Conservation (phyloP, 2,113 vertebrate species). For the Eleginops maclovinus region DNA sequence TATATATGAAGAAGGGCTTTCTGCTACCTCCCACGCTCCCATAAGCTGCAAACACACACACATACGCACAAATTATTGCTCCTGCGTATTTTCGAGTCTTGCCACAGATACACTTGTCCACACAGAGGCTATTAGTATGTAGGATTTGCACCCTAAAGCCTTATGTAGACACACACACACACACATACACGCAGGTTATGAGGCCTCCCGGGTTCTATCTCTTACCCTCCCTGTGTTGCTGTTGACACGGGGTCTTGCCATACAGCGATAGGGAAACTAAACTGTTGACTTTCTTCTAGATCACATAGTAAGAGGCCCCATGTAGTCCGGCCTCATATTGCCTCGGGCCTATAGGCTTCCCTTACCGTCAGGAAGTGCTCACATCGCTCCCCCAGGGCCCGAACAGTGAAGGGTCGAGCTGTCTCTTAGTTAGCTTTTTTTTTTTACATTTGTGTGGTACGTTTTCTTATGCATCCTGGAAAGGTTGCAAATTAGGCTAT, state of each 20-base stretch:
- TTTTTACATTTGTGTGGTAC: background rate
- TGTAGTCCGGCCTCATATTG: constrained; percentile 69
- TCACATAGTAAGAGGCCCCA: constrained; percentile 74
- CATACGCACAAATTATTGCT: constrained; percentile 49
- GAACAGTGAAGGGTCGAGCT: constrained; percentile 4
- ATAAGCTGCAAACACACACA: constrained; percentile 29
- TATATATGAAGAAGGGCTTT: constrained; percentile 66
- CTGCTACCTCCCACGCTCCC: constrained; percentile 27
- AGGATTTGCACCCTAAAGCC: constrained; percentile 74
- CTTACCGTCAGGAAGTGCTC: constrained; percentile 55
- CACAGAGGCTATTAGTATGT: constrained; percentile 70
- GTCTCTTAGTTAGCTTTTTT: constrained; percentile 1
- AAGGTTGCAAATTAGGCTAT: too few relatives aligned
- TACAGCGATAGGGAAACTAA: constrained; percentile 78
- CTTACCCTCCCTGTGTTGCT: constrained; percentile 62
- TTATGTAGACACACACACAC: constrained; percentile 61
- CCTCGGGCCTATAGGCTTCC: constrained; percentile 64
- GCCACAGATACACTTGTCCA: constrained; percentile 54
- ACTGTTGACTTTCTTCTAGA: constrained; percentile 80
- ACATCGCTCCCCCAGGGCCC: constrained; percentile 19
- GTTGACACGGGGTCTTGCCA: constrained; percentile 77
- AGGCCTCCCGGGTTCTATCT: constrained; percentile 66
- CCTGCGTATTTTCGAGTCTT: constrained; percentile 33
- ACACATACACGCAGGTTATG: constrained; percentile 59
- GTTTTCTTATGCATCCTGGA: background rate